Conservation (phyloP, 2,888 invertebrate genomes). For the Epinotia demarniana region DNA sequence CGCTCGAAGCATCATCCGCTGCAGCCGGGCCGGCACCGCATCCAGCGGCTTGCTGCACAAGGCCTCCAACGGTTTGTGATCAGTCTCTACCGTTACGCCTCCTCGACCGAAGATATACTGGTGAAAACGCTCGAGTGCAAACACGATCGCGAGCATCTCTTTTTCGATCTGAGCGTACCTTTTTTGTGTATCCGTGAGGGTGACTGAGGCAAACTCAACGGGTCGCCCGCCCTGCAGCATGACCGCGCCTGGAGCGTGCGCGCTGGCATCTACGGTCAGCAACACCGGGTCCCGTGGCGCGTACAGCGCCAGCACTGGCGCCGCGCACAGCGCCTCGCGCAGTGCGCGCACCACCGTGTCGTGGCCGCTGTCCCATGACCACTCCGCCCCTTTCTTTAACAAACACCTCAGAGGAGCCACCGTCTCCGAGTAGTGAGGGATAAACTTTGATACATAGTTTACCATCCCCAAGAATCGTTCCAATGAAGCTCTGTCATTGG, state of each 20-base stretch:
- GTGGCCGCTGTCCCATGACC: too few species aligned
- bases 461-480: background rate
- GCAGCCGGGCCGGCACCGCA: constrained; percentile 1
- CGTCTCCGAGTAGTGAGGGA: constrained; percentile 4
- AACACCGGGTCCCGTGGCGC: too few species aligned
- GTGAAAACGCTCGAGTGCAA: constrained; percentile 37
- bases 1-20: background rate
- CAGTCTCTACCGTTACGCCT: constrained; percentile 10
- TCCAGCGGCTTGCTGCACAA: constrained; percentile 11
- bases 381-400: too few species aligned
- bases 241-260: background rate
- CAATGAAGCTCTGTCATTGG: too few species aligned
- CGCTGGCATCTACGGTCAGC: too few species aligned
- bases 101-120: constrained; percentile 38
- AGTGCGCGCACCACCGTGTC: too few species aligned
- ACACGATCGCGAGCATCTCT: constrained; percentile 36
- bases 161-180: constrained; percentile 42
- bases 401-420: background rate
- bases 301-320: too few species aligned
- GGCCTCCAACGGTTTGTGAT: constrained; percentile 18
- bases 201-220: constrained; percentile 26
- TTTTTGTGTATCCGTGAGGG: constrained; percentile 22
- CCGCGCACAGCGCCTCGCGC: too few species aligned
- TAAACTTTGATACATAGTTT: constrained; percentile 19
- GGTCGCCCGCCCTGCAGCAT: constrained; percentile 5